Percentiles rank a stretch among this genome's conserved stretches.
phyloP scores from a whole-genome alignment of 2,888 invertebrate species.

The Agrilus biguttatus region DNA sequence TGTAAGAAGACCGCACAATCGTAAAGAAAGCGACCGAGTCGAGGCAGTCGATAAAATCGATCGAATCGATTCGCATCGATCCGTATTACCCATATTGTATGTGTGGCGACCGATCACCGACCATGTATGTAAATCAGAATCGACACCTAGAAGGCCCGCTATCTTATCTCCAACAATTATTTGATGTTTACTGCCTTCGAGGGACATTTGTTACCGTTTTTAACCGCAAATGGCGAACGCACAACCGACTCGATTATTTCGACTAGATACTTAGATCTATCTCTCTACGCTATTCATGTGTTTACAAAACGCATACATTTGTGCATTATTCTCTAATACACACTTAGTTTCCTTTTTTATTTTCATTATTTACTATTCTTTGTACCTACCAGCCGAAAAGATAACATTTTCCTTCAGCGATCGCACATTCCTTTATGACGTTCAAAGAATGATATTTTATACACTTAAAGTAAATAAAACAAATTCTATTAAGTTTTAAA shows the following conservation, averaged over 20 bases:
- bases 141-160: conserved; percentile 22
- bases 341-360: too few species aligned
- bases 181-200: conserved; percentile 25
- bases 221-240: conserved; percentile 28
- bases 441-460: too few species aligned
- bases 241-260: conserved; percentile 22
- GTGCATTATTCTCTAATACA: too few species aligned
- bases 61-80: conserved; percentile 13
- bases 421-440: too few species aligned
- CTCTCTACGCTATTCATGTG: too few species aligned
- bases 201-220: conserved; percentile 26
- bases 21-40: conserved; percentile 1
- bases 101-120: conserved; percentile 17
- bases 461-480: too few species aligned
- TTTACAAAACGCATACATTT: too few species aligned
- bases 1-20: too few species aligned
- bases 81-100: conserved; percentile 21
- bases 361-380: too few species aligned
- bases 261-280: conserved; percentile 15
- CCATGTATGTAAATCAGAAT: conserved; percentile 28
- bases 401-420: too few species aligned
- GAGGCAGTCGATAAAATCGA: conserved; percentile 13
- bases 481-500: too few species aligned
- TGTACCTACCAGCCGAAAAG: too few species aligned
- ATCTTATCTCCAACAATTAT: conserved; percentile 31